Base-by-base conservation (phyloP, 2,888 invertebrate genomes). In the Rapana venosa region DNA sequence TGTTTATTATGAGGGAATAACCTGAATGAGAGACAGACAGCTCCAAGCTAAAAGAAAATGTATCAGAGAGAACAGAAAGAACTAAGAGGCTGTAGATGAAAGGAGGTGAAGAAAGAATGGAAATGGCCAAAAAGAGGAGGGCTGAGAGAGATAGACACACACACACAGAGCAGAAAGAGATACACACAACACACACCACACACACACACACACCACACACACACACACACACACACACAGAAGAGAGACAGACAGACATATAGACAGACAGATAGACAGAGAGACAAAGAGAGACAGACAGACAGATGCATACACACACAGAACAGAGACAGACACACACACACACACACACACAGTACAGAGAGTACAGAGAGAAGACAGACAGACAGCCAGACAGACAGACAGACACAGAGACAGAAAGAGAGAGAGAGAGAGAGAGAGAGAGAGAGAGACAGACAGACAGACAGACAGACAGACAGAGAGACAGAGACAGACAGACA, bases 321-420 rank as follows among this genome's bases (percentile, higher is more conserved):
- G 13, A 61, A 30, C 22, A 56, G 58, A 58, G 84, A 32, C 35
- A 22, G 26, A 22, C 66, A 22, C 1, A 17, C 66, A 30, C 13
- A 56, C 84, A 47, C 17, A 84, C 26, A 26, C 15, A 8, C 15
- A 13, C 8, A 85, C 17, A 15, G 35, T n/a, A 70, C 35, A 70
- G 35, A 81, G 36, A 81, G 81, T n/a, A 36, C 36, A 81, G 81
- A 58, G 35, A 87, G 87, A 66, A n/a, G 17, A 17, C 66, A 30
- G 36, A 56, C 84, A 47, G 56, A 84, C 26, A 26, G 26, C 4
- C 15, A 13, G 81, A 85, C 17, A 15, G 35, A 70, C 35, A 70
- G 35, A 81, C 36, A 81, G 81, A 36, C 36, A 81, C 36, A 58
- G 35, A 87, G 87, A 66, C 70, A 32, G 26, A 87, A 1, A 86